phyloP scores from a whole-genome alignment of 2,888 invertebrate species.

The Hyposoter dolosus region DNA sequence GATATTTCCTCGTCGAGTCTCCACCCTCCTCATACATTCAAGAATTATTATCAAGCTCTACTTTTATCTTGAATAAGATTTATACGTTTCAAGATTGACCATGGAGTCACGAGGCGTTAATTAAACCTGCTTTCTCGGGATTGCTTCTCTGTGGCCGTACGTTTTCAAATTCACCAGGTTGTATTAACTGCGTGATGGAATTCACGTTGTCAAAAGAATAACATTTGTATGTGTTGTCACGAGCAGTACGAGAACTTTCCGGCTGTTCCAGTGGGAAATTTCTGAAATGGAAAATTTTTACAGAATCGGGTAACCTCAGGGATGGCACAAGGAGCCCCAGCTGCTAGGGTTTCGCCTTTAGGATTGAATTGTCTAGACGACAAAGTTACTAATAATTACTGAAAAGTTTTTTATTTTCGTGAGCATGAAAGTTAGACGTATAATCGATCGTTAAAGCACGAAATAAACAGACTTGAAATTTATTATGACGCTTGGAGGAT shows the following conservation, averaged over 20 bases:
- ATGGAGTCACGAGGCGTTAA: constrained; percentile 6
- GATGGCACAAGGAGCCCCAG: not conserved
- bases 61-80: constrained; percentile 11
- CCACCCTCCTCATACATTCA: constrained; percentile 14
- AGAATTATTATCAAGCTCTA: constrained; percentile 15
- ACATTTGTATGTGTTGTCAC: not conserved
- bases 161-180: not conserved
- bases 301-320: not conserved
- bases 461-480: not conserved
- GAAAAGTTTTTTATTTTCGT: not conserved
- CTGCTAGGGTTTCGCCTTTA: not conserved
- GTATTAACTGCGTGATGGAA: not conserved
- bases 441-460: not conserved
- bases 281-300: not conserved
- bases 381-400: not conserved
- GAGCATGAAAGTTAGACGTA: not conserved
- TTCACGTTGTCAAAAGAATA: not conserved
- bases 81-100: constrained; percentile 15
- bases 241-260: not conserved
- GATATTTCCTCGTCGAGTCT: constrained; percentile 40
- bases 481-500: not conserved
- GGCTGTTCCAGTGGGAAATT: not conserved
- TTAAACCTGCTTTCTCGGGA: not conserved
- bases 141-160: not conserved
- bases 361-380: not conserved